Evolutionary conservation across 2,797 vertebrate species (phyloP), one percentile per base, ranked within the genome.

Genomic region (Esox lucius): DNA sequence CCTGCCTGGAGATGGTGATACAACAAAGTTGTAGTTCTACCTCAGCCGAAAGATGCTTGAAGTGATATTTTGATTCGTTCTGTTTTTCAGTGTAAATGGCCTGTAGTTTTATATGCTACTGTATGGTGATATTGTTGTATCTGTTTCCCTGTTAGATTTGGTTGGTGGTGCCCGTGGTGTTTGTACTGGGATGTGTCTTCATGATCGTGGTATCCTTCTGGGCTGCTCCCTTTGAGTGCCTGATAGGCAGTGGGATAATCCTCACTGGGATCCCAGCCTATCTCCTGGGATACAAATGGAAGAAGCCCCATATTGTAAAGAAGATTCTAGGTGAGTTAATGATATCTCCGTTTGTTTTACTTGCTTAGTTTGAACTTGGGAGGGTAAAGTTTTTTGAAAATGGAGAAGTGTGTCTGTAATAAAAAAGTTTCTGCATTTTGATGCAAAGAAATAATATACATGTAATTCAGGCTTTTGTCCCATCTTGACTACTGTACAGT

Each of bases 141-240:
- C 19, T 53, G 26, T 73, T 26, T 22, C 17, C 11, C 74, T 49
- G 80, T 24, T 86, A 94, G 93, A 80, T 93, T 22, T 88, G 69
- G 59, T 68, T 93, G 24, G 79, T 89, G 76, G 78, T 94, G 72
- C 93, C 92, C 0, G 33, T 92, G 35, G 82, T 78, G 0, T 94
- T 94, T 7, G 91, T 94, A 49, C 68, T 93, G 89, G 87, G 91
- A 78, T 94, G 92, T 1, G 64, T 93, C 78, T 94, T 94, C 89
- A 93, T 94, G 92, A 93, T 93, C 39, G 3, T 80, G 0, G 93
- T 94, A 78, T 94, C 93, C n/a, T 93, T 94, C 81, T 94, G 93
- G 93, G 93, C 93, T 0, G 92, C 93, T 75, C 92, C 92, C 0
- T 89, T 91, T 6, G 92, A 94, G 85, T 91, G 87, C 77, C 83